Base-by-base conservation (phyloP, 2,797 vertebrate species). In the Acanthiza pusilla region DNA sequence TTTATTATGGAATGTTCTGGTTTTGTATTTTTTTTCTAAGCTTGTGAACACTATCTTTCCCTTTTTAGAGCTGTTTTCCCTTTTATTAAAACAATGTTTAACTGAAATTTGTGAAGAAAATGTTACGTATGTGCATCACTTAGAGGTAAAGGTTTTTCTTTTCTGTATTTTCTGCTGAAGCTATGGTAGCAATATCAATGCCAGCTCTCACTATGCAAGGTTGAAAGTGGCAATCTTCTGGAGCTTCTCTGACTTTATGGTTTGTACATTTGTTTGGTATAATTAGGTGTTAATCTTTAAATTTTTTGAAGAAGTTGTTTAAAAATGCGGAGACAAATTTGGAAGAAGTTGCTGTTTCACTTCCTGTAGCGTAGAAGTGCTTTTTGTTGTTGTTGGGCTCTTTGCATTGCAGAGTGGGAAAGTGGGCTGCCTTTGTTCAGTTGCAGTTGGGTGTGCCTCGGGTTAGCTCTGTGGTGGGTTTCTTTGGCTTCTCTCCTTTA, bases 1-100 rank as follows among this genome's bases (percentile, higher is more conserved):
- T 95, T 94, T 95, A 93, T 96, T 96, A 88, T 81, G 63, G 75
- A 94, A 83, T 93, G 92, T 93, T 91, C 94, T 91, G 93, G 94
- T 63, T 97, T 97, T 96, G 88, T 96, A 89, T 55, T 88, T 89
- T 92, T 95, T 97, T 96, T 94, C 93, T 93, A 94, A 90, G 95
- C 94, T 94, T 91, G 95, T 96, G 75, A 57, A 94, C 94, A 96
- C 94, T 85, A 57, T 87, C 82, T 85, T 65, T 72, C 89, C 91
- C 72, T 72, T 85, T 93, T 91, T 74, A 88, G 91, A 83, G 88
- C 90, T 86, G 91, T 93, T 93, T 84, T 88, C 88, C 84, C 75
- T 91, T 96, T 93, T 93, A 93, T 76, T 91, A 77, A 94, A 67
- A 89, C 61, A 19, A 83, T 26, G 87, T 95, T 96, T 78, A 94